Base-by-base conservation (phyloP, 2,888 invertebrate genomes). In the Microplitis manilae region DNA sequence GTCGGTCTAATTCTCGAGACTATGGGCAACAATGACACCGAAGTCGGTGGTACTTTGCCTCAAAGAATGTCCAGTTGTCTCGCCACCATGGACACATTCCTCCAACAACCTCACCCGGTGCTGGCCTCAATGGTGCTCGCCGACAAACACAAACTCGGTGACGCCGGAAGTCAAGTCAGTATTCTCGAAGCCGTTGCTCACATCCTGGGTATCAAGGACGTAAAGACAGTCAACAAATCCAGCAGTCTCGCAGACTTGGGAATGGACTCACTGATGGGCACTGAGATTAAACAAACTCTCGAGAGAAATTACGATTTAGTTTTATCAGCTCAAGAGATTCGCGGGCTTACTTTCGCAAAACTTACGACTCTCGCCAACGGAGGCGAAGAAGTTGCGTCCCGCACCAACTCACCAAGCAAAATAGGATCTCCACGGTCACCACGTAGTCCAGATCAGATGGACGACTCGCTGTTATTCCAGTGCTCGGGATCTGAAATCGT, bases 211-310 rank as follows among this genome's bases (percentile, higher is more conserved):
- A 94, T 99, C 86, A 97, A 97, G 90, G 97, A 99, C 86, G 91
- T 94, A 0, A 93, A 93, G 83, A 94, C 95, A 79, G 93, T 98
- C 41, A 94, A 96, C 79, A 92, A 93, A 64, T 92, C 93, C 40
- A 93, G 95, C 5, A 95, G 95, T 64, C 91, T 99, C 68, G 97
- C 97, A 40, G 99, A 99, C 90, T 93, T 99, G 62, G 99, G 99
- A 79, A 96, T 99, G 94, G 99, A 99, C 90, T 98, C 98, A 1
- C 91, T 99, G 83, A 99, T 99, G 99, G 98, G 98, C 68, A 98
- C 99, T 1, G 99, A 99, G 92, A 97, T 99, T 87, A 98, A 98
- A 90, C 98, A 98, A 91, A 96, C 96, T 0, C 91, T 98, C 74
- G 98, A 98, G 90, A 93, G 98, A 76, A 96, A 96, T 86, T 98